Evolutionary conservation across 2,888 invertebrate genomes (phyloP).

Genomic region (Pseudococcus jackbeardsleyi): DNA sequence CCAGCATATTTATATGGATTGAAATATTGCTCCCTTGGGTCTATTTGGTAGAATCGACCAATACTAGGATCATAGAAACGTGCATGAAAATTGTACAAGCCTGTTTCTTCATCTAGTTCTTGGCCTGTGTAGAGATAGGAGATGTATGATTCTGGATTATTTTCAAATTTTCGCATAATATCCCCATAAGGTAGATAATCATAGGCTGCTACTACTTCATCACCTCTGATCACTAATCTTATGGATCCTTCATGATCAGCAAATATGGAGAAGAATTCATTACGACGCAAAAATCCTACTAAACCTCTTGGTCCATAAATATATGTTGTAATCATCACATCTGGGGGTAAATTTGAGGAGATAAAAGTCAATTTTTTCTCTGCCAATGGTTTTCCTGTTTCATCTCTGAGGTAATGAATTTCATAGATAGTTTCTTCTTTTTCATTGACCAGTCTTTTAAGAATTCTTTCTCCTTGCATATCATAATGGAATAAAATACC

Average conservation of each 20-base stretch:
- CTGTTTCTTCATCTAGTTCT: not conserved
- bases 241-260: not conserved
- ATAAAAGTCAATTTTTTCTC: not conserved
- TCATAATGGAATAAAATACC: not conserved
- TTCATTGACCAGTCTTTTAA: not conserved
- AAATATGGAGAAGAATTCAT: not conserved
- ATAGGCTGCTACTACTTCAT: not conserved
- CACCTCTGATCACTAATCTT: not conserved
- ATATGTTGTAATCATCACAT: not conserved
- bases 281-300: not conserved
- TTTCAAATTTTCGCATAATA: not conserved
- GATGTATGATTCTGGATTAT: not conserved
- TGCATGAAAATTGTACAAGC: not conserved
- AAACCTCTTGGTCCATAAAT: not conserved
- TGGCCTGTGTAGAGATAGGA: not conserved
- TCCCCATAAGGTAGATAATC: not conserved
- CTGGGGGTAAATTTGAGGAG: not conserved
- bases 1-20: not conserved
- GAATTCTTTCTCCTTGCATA: not conserved
- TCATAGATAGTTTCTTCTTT: not conserved
- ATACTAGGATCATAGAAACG: slow-evolving; percentile 6
- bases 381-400: not conserved
- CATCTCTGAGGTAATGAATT: not conserved
- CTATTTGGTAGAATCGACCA: not conserved
- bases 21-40: not conserved